Conservation (phyloP, 2,113 vertebrate species). For the Tyrannus savana region DNA sequence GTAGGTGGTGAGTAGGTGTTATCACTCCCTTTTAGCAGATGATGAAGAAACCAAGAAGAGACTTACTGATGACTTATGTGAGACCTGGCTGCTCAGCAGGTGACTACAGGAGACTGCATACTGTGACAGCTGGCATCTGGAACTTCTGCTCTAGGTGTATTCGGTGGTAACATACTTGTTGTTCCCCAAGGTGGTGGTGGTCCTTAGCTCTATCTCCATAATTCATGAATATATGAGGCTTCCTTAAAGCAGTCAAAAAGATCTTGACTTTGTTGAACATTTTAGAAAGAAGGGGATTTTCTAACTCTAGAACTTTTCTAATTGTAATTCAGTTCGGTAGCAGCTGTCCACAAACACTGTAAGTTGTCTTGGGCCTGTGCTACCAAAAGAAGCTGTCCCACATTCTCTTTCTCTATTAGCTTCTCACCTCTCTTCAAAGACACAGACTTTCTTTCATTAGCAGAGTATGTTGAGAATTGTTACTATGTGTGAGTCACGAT, state of each 20-base stretch:
- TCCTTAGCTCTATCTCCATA: neutral
- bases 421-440: neutral
- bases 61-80: neutral
- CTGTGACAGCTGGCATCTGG: neutral
- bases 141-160: neutral
- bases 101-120: neutral
- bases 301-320: neutral
- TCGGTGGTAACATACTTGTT: neutral
- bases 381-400: neutral
- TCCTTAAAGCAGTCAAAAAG: neutral
- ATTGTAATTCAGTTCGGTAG: neutral
- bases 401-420: neutral
- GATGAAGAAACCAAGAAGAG: neutral
- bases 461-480: neutral
- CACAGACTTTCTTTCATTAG: neutral
- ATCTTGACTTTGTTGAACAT: neutral
- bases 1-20: conserved; percentile 13
- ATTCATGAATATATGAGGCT: neutral
- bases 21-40: neutral
- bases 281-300: neutral
- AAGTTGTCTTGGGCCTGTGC: neutral
- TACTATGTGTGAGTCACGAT: neutral
- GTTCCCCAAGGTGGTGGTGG: neutral
- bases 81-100: neutral
- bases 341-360: neutral